Evolutionary conservation across 2,888 invertebrate species (phyloP).

Genomic region (Tachina fera): DNA sequence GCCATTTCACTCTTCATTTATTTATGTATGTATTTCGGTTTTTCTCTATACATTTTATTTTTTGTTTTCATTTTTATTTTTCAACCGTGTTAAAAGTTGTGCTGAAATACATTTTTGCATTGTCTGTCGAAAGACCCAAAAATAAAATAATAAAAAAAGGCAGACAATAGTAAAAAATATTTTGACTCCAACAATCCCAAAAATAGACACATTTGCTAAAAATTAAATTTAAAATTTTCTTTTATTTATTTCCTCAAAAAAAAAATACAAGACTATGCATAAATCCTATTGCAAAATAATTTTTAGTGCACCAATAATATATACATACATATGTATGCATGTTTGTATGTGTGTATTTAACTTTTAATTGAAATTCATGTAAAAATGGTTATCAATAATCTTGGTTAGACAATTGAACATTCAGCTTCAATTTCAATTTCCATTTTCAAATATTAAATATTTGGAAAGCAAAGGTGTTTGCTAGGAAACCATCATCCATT

Average conservation of each 20-base stretch:
- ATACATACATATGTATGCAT: not conserved
- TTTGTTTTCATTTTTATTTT: slow-evolving; percentile 4
- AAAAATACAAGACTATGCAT: not conserved
- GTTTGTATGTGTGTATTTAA: not conserved
- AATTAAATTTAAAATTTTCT: slow-evolving; percentile 29
- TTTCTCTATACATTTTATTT: slow-evolving; percentile 16
- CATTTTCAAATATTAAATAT: slow-evolving; percentile 1
- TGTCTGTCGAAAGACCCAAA: slow-evolving; percentile 37
- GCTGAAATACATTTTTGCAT: slow-evolving; percentile 38
- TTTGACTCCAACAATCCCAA: slow-evolving; percentile 1
- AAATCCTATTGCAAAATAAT: slow-evolving; percentile 14
- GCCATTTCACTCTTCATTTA: slow-evolving; percentile 71
- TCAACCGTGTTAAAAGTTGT: slow-evolving; percentile 33
- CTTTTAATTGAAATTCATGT: slow-evolving; percentile 51
- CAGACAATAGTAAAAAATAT: slow-evolving; percentile 36
- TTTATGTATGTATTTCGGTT: slow-evolving; percentile 52
- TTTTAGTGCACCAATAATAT: not conserved
- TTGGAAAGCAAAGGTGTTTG: not conserved
- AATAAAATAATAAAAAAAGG: not conserved
- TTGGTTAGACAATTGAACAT: slow-evolving; percentile 18
- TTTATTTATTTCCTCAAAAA: slow-evolving; percentile 12
- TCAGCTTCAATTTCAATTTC: slow-evolving; percentile 11
- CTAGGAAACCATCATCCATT: not conserved
- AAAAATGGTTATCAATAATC: slow-evolving; percentile 43
- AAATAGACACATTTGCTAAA: slow-evolving; percentile 23